phyloP scores from a whole-genome alignment of 2,888 invertebrate species.

The Noctua comes region DNA sequence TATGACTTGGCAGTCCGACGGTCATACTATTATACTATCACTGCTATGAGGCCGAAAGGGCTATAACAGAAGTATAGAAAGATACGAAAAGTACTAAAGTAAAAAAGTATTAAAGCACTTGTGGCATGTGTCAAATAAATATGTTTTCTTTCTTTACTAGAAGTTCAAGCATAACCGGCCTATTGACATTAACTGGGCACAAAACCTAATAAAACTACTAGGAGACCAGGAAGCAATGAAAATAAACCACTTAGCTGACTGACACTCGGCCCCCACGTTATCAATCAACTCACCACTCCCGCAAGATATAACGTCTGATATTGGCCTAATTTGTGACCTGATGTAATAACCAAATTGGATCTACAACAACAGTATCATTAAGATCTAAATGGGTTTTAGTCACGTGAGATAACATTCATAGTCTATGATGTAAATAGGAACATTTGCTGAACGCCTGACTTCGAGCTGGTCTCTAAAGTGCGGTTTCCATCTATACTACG shows the following conservation, averaged over 20 bases:
- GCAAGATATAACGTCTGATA: constrained; percentile 8
- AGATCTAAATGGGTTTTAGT: not conserved
- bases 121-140: too few relatives aligned
- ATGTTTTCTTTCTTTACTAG: too few relatives aligned
- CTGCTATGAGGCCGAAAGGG: not conserved
- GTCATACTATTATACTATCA: too few relatives aligned
- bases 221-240: not conserved
- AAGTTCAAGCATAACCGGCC: not conserved
- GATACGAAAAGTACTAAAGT: too few relatives aligned
- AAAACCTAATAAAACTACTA: not conserved
- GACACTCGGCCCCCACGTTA: not conserved
- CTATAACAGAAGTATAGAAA: not conserved
- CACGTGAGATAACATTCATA: not conserved
- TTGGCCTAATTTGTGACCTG: constrained; percentile 12
- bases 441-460: not conserved
- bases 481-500: too few relatives aligned
- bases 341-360: constrained; percentile 16
- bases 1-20: too few relatives aligned
- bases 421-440: not conserved
- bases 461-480: not conserved
- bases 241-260: not conserved
- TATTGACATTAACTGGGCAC: not conserved
- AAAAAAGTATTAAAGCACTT: too few relatives aligned
- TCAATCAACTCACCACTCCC: not conserved
- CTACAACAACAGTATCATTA: not conserved